Evolutionary conservation across 1,140 invertebrate genomes (phyloP), one percentile per base, ranked within the genome.

Genomic region (Pseudomyrmex pallidus): DNA sequence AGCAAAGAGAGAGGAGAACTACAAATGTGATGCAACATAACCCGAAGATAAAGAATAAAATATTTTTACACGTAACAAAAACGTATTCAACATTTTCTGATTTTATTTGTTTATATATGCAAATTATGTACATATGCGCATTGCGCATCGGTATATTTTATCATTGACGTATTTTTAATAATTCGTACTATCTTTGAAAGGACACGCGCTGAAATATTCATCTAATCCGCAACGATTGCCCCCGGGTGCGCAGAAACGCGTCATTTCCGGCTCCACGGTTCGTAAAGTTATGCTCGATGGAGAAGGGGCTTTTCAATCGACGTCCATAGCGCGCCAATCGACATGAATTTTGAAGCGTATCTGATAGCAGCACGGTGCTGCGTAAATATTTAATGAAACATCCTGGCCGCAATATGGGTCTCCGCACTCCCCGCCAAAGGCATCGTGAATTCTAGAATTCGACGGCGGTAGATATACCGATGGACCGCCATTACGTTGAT

Each of bases 371-470:
- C 91, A 92, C 90, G 93, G 90, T 91, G 91, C 90, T 87, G 76
- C 87, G 89, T 94, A 91, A 94, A 94, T 94, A 94, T 94, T 94
- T 94, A 91, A 94, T 93, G 93, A 94, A 94, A 94, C 93, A 94
- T 92, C 91, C 90, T 90, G 86, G 91, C 93, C 93, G 92, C 93
- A 93, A 93, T 93, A 94, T 93, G 91, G 89, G 73, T 74, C 87
- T 85, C 87, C 86, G 82, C 86, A 90, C 87, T 64, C 87, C 5
- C 35, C 85, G 87, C 89, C 83, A 80, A 82, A 89, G 82, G 61
- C 76, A 56, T 20, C 83, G 74, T 61, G 86, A 87, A 84, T 74
- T 68, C 82, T 70, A 17, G 63, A 68, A 76, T 76, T 12, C 74
- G 46, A 17, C 72, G 66, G 59, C 66, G 68, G 76, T 61, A 72